Evolutionary conservation across 2,888 invertebrate genomes (phyloP), one percentile per base, ranked within the genome.

Genomic region (Aphodius sticticus): DNA sequence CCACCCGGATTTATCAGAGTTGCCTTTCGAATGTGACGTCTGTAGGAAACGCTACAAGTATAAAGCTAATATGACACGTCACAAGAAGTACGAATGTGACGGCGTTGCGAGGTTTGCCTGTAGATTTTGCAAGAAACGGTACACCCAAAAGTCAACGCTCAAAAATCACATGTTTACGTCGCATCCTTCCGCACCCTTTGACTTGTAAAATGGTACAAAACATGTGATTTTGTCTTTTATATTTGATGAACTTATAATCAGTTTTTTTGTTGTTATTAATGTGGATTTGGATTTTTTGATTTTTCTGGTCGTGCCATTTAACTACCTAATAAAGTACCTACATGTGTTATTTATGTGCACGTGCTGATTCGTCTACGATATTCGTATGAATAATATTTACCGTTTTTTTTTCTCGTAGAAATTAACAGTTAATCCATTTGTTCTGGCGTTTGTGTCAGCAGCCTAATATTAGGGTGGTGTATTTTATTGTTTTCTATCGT

Each of bases 81-180:
- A 90, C 81, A 84, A 85, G 78, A 86, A 87, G 76, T 89, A 88
- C 80, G 89, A 88, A 82, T 88, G 88, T 81, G 89, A 89, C 15
- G 87, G 88, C 77, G 82, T 84, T 7, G 87, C 89, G 12, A 86
- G 86, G 77, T 86, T 89, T 83, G 79, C 77, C 4, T 90, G 90
- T 82, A 82, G 81, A 6, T 84, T 86, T 77, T 90, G 90, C 83
- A 80, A 82, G 38, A 87, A 86, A 76, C 82, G 83, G 38, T 88
- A 88, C 81, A 87, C 86, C 15, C 88, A 88, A 78, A 85, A 86
- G 71, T 81, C 80, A 53, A 81, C 81, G 15, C 78, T 84, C 14
- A 82, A 81, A 37, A 82, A 83, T 72, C 84, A 84, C 78, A 79
- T 84, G 6, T 77, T 77, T 6, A 70, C 38, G 36, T 38, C 35